Percentiles rank a stretch among this genome's conserved stretches.
Evolutionary conservation across 2,888 invertebrate species (phyloP).

Genomic region (Acanthosepion lycidas): DNA sequence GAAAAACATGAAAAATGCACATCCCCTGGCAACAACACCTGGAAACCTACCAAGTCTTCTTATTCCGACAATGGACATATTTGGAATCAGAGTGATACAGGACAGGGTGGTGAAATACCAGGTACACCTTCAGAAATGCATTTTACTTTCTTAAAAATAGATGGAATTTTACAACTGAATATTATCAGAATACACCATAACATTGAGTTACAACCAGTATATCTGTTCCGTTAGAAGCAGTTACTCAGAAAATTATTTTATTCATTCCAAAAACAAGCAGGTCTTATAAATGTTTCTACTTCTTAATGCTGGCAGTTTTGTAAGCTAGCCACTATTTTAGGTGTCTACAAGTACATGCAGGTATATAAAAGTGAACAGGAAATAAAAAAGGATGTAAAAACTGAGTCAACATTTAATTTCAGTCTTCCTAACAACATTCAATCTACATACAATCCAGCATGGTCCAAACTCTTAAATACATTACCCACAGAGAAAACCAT

Average conservation of each 20-base stretch:
- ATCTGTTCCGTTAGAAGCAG: not conserved
- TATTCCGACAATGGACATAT: not conserved
- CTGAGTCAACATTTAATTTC: not conserved
- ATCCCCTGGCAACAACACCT: slow-evolving; percentile 12
- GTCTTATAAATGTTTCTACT: not conserved
- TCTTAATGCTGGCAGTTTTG: not conserved
- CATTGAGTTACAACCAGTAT: not conserved
- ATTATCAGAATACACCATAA: not conserved
- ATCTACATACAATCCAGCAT: too few species aligned
- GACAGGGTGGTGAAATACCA: slow-evolving; percentile 33
- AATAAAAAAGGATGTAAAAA: not conserved
- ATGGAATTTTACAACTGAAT: not conserved
- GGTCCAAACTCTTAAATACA: too few species aligned
- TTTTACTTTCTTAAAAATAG: not conserved
- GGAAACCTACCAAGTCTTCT: not conserved
- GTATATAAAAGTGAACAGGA: not conserved
- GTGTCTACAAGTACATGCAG: not conserved
- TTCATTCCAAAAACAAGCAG: too few species aligned
- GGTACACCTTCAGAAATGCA: slow-evolving; percentile 11
- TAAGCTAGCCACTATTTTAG: not conserved
- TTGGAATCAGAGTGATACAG: slow-evolving; percentile 33
- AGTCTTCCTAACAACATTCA: too few species aligned
- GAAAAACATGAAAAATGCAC: slow-evolving; percentile 33
- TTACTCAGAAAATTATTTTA: too few species aligned
- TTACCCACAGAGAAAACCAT: too few species aligned